A percentile compares a stretch with the other conserved stretches of the same genome.
phyloP scores from a whole-genome alignment of 2,888 invertebrate genomes.

The Idaea biselata region DNA sequence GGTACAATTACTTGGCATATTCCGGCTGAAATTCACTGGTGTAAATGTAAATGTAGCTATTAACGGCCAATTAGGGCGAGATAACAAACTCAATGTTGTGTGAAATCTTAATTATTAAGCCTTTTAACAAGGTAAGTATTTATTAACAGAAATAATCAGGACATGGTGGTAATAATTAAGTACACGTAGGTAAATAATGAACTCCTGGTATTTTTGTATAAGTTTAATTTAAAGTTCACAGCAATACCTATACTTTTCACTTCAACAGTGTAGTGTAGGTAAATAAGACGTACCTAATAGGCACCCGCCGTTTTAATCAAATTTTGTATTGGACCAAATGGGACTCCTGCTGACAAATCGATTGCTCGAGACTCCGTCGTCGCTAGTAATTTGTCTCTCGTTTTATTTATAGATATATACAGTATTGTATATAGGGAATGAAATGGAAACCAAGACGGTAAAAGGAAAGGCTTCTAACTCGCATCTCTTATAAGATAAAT shows the following conservation, averaged over 20 bases:
- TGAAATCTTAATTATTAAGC: neutral
- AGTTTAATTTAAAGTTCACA: slow-evolving; percentile 5
- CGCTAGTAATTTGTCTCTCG: slow-evolving; percentile 35
- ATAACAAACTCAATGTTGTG: neutral
- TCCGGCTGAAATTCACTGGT: slow-evolving; percentile 4
- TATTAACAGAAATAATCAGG: neutral
- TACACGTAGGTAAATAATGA: neutral
- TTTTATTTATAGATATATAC: slow-evolving; percentile 49
- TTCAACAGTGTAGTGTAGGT: slow-evolving; percentile 42
- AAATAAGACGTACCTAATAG: slow-evolving; percentile 42
- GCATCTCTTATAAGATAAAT: slow-evolving; percentile 21
- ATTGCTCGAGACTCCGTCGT: slow-evolving; percentile 44
- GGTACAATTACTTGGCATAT: slow-evolving; percentile 20
- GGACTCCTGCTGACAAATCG: slow-evolving; percentile 57
- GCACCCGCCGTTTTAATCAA: slow-evolving; percentile 53
- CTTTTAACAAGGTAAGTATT: neutral
- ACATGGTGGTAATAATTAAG: neutral
- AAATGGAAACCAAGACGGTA: slow-evolving; percentile 39
- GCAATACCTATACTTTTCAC: slow-evolving; percentile 37
- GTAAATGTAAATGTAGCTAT: neutral
- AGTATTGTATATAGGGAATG: slow-evolving; percentile 34
- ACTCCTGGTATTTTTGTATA: neutral
- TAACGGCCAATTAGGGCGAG: neutral
- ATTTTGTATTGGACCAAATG: slow-evolving; percentile 54
- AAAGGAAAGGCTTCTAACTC: slow-evolving; percentile 12